Percentiles rank a stretch among this genome's conserved stretches.
Evolutionary conservation across 2,113 vertebrate species (phyloP).

Genomic region (Myodes glareolus): DNA sequence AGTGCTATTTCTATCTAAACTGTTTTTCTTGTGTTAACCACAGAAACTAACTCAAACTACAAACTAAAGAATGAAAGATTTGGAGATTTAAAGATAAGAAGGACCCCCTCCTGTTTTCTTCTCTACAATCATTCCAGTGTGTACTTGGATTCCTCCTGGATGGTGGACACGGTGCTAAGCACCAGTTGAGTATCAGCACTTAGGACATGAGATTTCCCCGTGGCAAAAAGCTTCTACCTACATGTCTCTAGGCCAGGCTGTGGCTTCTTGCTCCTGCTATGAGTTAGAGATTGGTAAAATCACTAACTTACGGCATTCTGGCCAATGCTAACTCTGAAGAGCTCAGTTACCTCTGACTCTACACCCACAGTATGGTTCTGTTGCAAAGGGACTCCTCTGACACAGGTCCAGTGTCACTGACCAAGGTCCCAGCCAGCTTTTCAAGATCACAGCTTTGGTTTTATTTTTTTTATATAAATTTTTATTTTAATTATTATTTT

Average conservation of each 20-base stretch:
- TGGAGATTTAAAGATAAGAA: slow-evolving; percentile 30
- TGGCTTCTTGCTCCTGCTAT: background rate
- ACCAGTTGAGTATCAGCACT: background rate
- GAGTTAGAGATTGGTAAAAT: background rate
- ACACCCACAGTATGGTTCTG: background rate
- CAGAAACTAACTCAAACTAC: background rate
- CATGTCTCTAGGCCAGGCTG: background rate
- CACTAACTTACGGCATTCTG: background rate
- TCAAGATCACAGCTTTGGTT: background rate
- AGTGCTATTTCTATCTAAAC: slow-evolving; percentile 18
- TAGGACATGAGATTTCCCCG: background rate
- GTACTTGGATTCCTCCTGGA: background rate
- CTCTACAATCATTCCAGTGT: background rate
- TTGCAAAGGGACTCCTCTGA: background rate
- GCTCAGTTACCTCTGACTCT: background rate
- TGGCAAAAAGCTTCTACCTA: background rate
- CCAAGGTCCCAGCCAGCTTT: background rate
- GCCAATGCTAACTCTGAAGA: background rate
- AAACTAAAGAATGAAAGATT: slow-evolving; percentile 15
- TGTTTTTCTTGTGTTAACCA: slow-evolving; percentile 27
- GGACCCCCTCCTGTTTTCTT: background rate
- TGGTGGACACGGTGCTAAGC: background rate
- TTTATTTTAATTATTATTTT: too few relatives aligned
- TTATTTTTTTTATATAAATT: background rate
- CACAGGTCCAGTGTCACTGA: background rate